These are phyloP conservation scores for Charadrius vociferus DNA, from an alignment of 2,113 vertebrate species.

Conservation along the genomic window DNA sequence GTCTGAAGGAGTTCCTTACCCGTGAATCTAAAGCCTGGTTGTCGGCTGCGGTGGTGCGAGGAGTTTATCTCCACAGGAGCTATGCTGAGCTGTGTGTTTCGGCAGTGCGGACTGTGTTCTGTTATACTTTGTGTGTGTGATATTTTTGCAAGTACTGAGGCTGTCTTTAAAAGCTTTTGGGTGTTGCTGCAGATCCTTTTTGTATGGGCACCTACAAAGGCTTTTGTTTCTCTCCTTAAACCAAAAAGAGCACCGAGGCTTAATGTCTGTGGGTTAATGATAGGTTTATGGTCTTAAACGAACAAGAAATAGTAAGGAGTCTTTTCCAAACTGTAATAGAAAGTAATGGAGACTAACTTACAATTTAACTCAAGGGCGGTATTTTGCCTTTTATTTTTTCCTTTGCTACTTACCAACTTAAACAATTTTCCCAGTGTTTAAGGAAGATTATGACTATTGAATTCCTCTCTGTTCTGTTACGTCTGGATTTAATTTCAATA, in stretches of 20 bases:
- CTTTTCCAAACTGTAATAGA: background rate
- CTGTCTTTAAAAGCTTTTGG: background rate
- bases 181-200: background rate
- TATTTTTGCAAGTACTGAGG: background rate
- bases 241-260: background rate
- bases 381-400: background rate
- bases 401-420: background rate
- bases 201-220: background rate
- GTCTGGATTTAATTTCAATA: background rate
- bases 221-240: background rate
- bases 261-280: background rate
- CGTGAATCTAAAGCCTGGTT: fast-evolving
- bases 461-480: background rate
- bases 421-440: background rate
- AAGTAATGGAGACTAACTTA: background rate
- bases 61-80: background rate
- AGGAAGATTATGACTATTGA: background rate
- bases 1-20: background rate
- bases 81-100: background rate
- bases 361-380: background rate
- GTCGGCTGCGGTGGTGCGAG: background rate
- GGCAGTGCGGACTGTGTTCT: fast-evolving
- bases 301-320: background rate
- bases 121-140: background rate
- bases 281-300: background rate